phyloP scores from a whole-genome alignment of 2,797 vertebrate genomes.

The Apodemus agrarius region DNA sequence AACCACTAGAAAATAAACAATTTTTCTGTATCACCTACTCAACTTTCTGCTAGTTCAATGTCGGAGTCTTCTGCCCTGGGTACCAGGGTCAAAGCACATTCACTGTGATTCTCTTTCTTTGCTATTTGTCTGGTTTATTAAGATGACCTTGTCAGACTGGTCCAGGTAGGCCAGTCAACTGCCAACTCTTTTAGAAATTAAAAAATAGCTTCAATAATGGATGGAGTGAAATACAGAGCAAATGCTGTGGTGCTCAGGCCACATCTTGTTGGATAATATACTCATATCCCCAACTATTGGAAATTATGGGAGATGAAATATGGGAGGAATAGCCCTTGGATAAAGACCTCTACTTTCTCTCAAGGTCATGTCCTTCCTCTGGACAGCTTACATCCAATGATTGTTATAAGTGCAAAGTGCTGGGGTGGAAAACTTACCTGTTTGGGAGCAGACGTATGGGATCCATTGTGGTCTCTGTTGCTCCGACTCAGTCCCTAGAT shows the following conservation, averaged over 20 bases:
- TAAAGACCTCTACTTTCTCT: background rate
- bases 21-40: background rate
- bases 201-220: background rate
- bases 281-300: background rate
- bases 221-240: accelerated
- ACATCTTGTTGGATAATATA: background rate
- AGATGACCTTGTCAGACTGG: background rate
- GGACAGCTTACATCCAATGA: background rate
- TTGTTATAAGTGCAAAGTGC: background rate
- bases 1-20: background rate
- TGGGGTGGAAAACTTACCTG: background rate
- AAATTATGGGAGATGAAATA: background rate
- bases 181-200: conserved; percentile 48
- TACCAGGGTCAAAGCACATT: background rate
- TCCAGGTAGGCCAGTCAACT: conserved; percentile 8
- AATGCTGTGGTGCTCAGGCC: background rate
- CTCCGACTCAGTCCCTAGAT: background rate
- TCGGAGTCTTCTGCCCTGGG: background rate
- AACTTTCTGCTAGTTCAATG: accelerated
- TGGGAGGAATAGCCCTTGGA: background rate
- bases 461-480: background rate
- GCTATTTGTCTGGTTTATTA: conserved; percentile 2
- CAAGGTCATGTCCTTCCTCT: background rate
- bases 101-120: background rate
- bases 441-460: background rate